Evolutionary conservation across 2,888 invertebrate species (phyloP).

Genomic region (Pristionchus entomophagus): DNA sequence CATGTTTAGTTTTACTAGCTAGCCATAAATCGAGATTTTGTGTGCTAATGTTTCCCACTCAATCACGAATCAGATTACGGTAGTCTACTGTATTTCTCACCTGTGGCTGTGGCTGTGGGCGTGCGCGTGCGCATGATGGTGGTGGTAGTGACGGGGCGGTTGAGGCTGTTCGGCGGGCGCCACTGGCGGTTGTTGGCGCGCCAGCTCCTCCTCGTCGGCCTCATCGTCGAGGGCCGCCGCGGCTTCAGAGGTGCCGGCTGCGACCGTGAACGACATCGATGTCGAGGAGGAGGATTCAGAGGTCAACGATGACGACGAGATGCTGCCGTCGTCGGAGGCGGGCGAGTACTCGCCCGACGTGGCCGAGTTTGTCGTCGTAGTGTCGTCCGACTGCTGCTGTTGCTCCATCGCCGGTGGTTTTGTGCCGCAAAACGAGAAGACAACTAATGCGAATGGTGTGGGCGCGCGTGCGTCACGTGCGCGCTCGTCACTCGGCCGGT

Average conservation of each 20-base stretch:
- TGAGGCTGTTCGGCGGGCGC: not conserved
- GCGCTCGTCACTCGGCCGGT: not conserved
- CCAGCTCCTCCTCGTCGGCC: not conserved
- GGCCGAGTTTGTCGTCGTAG: no score
- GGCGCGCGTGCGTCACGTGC: slow-evolving; percentile 31
- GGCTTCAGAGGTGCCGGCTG: not conserved
- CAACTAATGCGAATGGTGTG: slow-evolving; percentile 19
- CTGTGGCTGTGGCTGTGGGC: slow-evolving; percentile 13
- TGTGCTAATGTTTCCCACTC: no score
- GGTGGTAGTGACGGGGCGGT: not conserved
- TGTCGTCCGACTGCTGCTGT: not conserved
- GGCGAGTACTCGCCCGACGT: not conserved
- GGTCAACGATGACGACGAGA: not conserved
- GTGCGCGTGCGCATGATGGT: not conserved
- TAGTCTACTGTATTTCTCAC: no score
- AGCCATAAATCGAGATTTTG: no score
- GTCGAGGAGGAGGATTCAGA: not conserved
- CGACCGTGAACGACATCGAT: not conserved
- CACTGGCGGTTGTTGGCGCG: not conserved
- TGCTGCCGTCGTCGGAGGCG: not conserved
- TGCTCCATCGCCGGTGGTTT: not conserved
- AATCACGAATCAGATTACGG: no score
- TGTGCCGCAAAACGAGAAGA: not conserved
- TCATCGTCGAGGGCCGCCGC: not conserved
- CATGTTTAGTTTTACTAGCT: no score